These are phyloP conservation scores for Leucophenga maculata DNA, from an alignment of 2,888 invertebrate species.

Conservation along the genomic window DNA sequence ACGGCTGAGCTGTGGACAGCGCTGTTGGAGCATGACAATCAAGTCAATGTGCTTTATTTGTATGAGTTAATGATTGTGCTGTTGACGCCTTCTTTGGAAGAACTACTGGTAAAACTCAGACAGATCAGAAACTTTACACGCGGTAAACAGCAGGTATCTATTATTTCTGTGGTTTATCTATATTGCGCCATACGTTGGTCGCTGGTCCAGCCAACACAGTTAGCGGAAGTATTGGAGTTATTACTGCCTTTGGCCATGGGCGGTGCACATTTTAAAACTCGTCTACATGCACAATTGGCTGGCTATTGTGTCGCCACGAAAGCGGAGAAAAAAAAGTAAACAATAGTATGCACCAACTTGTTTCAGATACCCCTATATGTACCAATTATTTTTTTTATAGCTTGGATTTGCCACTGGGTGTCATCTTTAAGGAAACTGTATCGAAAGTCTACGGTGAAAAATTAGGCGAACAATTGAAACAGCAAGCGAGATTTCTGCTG, in stretches of 20 bases:
- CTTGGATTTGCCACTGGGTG: not conserved
- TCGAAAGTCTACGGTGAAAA: constrained; percentile 32
- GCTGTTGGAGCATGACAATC: constrained; percentile 66
- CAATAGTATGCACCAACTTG: not conserved
- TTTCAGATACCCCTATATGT: not conserved
- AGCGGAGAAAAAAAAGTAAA: not conserved
- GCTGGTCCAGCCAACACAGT: not conserved
- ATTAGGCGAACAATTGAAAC: constrained; percentile 39
- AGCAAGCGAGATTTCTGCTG: constrained; percentile 52
- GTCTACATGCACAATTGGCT: constrained; percentile 81
- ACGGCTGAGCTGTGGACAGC: constrained; percentile 54
- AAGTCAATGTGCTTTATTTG: constrained; percentile 66
- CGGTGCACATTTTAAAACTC: constrained; percentile 82
- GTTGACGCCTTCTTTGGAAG: constrained; percentile 40
- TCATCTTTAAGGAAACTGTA: no score
- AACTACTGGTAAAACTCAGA: constrained; percentile 48
- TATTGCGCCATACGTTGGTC: constrained; percentile 43
- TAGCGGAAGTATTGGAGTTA: constrained; percentile 47
- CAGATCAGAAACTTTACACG: constrained; percentile 42
- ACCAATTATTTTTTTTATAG: not conserved
- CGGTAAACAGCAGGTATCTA: constrained; percentile 57
- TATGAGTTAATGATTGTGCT: constrained; percentile 62
- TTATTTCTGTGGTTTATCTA: constrained; percentile 57
- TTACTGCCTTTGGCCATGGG: constrained; percentile 85
- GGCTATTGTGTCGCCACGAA: constrained; percentile 37